Evolutionary conservation across 2,888 invertebrate genomes (phyloP).

Genomic region (Resseliella maxima): DNA sequence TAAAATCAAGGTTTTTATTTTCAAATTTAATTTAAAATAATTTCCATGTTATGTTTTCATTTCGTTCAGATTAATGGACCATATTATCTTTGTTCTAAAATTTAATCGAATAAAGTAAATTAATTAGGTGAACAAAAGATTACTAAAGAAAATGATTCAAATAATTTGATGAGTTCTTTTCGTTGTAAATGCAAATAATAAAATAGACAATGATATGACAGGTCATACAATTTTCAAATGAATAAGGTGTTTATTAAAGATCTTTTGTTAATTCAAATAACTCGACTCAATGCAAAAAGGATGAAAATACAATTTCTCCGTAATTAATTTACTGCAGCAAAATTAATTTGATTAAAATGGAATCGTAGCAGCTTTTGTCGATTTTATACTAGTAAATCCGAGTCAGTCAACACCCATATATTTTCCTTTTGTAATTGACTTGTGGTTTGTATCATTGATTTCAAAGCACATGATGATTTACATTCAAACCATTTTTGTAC

Average conservation of each 20-base stretch:
- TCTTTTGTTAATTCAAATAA: too few relatives aligned
- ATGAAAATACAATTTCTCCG: neutral
- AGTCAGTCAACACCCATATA: neutral
- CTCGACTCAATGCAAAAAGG: neutral
- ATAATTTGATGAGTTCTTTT: too few relatives aligned
- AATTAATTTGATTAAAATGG: constrained; percentile 2
- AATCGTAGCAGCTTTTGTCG: neutral
- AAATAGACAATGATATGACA: too few relatives aligned
- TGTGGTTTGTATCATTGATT: constrained; percentile 9
- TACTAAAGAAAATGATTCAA: too few relatives aligned
- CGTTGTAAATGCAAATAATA: too few relatives aligned
- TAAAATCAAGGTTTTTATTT: too few relatives aligned
- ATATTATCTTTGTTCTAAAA: neutral
- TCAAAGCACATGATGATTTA: neutral
- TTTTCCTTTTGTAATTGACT: neutral
- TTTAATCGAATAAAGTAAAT: neutral
- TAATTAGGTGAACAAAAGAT: neutral
- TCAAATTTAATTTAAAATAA: too few relatives aligned
- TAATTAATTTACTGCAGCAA: constrained; percentile 2
- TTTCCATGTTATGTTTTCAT: too few relatives aligned
- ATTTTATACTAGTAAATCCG: neutral
- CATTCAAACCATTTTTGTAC: neutral
- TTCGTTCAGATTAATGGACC: neutral
- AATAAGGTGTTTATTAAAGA: too few relatives aligned
- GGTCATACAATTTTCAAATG: too few relatives aligned